These are phyloP conservation scores for Carcina quercana DNA, from an alignment of 2,888 invertebrate genomes.

Conservation along the genomic window DNA sequence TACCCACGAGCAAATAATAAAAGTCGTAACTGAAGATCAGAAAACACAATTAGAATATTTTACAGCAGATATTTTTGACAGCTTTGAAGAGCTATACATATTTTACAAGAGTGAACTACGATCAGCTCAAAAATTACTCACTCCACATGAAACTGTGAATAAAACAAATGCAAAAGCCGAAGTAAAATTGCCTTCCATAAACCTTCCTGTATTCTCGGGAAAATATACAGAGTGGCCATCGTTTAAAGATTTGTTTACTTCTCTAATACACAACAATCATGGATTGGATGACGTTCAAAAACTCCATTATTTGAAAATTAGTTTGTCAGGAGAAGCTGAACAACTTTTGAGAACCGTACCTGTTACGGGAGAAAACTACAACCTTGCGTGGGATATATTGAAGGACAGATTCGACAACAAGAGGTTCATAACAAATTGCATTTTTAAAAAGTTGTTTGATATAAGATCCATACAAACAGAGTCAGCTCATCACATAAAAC, in stretches of 20 bases:
- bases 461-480: conserved; percentile 10
- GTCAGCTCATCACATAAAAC: conserved; percentile 14
- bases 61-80: no score
- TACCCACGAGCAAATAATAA: no score
- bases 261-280: conserved; percentile 18
- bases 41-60: no score
- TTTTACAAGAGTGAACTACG: no score
- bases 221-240: conserved; percentile 18
- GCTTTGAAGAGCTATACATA: no score
- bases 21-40: no score
- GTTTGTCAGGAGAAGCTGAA: conserved; percentile 20
- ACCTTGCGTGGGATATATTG: conserved; percentile 14
- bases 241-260: conserved; percentile 16
- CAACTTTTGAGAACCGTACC: conserved; percentile 14
- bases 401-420: conserved; percentile 17
- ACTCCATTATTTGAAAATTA: conserved; percentile 18
- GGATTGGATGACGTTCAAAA: conserved; percentile 18
- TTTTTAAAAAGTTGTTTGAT: conserved; percentile 12
- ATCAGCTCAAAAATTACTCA: no score
- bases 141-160: no score
- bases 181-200: conserved; percentile 8
- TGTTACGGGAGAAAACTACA: conserved; percentile 14
- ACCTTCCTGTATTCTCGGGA: conserved; percentile 15
- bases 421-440: conserved; percentile 13
- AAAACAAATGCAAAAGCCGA: no score